A percentile compares a stretch with the other conserved stretches of the same genome.
phyloP scores from a whole-genome alignment of 1,140 invertebrate species.

The Odontomachus brunneus region DNA sequence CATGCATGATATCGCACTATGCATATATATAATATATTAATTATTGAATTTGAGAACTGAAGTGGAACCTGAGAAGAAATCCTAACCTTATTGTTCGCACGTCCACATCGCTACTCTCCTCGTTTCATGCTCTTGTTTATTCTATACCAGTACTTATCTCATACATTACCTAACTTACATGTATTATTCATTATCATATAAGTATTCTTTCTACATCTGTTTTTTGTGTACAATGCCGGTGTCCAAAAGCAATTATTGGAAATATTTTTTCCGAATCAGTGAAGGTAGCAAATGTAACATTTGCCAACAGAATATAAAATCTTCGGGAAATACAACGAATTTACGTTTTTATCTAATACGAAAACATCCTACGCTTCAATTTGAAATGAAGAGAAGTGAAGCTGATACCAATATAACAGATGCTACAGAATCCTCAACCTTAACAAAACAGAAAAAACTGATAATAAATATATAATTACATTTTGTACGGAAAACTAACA shows the following conservation, averaged over 20 bases:
- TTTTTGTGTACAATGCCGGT: conserved; percentile 16
- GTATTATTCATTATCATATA: conserved; percentile 2
- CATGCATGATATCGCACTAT: background rate
- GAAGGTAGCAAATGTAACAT: conserved; percentile 14
- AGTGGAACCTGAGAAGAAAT: background rate
- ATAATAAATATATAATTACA: conserved; percentile 4
- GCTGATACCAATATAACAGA: background rate
- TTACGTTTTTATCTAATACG: background rate
- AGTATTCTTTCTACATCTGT: background rate
- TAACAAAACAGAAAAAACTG: background rate
- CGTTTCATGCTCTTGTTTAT: background rate
- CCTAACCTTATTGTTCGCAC: background rate
- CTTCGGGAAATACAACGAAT: conserved; percentile 3
- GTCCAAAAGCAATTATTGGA: background rate
- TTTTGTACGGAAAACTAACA: background rate
- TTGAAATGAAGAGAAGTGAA: background rate
- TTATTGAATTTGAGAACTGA: background rate
- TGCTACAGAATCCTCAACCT: background rate
- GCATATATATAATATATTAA: too few relatives aligned
- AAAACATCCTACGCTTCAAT: background rate
- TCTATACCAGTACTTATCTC: conserved; percentile 5
- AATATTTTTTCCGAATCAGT: background rate
- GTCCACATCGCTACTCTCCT: background rate
- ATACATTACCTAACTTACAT: background rate
- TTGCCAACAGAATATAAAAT: background rate